These are phyloP conservation scores for Odontocolon sp. DNA, from an alignment of 2,888 invertebrate species.

Conservation along the genomic window DNA sequence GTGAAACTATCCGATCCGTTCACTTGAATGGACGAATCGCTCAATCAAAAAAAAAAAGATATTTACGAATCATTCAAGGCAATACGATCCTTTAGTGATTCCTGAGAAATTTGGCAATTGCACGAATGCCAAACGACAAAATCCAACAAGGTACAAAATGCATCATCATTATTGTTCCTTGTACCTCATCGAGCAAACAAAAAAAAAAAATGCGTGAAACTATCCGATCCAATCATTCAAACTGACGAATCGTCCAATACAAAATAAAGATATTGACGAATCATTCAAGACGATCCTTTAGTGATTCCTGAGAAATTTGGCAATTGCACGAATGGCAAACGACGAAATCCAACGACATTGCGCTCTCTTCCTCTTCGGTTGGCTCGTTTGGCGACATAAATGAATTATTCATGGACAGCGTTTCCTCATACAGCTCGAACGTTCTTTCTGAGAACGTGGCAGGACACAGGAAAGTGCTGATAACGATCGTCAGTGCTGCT, in stretches of 20 bases:
- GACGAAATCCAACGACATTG: neutral
- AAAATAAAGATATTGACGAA: neutral
- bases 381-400: constrained; percentile 76
- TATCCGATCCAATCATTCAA: constrained; percentile 29
- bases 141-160: constrained; percentile 14
- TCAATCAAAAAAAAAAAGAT: constrained; percentile 11
- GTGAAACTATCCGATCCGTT: constrained; percentile 42
- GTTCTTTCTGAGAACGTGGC: constrained; percentile 80
- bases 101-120: constrained; percentile 46
- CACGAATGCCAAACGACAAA: constrained; percentile 5
- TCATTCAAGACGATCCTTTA: neutral
- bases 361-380: constrained; percentile 20
- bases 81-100: constrained; percentile 2
- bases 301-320: constrained; percentile 40
- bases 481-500: constrained; percentile 71
- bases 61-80: neutral
- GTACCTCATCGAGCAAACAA: constrained; percentile 29
- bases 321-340: constrained; percentile 25
- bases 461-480: constrained; percentile 79
- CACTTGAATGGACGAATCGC: constrained; percentile 21
- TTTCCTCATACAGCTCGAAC: constrained; percentile 79
- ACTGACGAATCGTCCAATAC: constrained; percentile 8
- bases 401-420: constrained; percentile 78
- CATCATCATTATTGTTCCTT: constrained; percentile 25
- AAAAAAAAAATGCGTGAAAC: constrained; percentile 46